Percentiles rank a stretch among this genome's conserved stretches.
Conservation (phyloP, 1,140 invertebrate genomes). For the Nebria ingens region DNA sequence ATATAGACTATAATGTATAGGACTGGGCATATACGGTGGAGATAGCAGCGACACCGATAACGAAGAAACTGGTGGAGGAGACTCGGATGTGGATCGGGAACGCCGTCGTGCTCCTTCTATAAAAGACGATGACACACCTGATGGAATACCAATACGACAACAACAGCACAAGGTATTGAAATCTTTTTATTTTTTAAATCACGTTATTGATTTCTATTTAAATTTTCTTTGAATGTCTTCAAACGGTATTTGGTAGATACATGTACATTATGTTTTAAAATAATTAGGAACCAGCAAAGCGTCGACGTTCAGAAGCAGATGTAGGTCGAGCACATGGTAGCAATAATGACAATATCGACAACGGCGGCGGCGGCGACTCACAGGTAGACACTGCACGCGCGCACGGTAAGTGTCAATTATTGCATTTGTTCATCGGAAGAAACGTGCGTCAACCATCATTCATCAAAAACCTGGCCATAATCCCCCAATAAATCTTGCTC, state of each 20-base stretch:
- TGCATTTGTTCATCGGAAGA: not conserved
- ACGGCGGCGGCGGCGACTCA: not conserved
- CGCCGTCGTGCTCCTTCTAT: not conserved
- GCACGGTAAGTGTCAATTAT: constrained; percentile 10
- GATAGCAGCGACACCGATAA: constrained; percentile 20
- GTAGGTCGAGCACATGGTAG: not conserved
- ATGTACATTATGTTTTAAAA: too few species aligned
- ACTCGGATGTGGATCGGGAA: not conserved
- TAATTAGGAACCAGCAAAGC: not conserved
- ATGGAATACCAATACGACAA: not conserved
- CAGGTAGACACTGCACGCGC: constrained; percentile 11
- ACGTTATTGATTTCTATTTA: not conserved
- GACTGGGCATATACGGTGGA: constrained; percentile 29
- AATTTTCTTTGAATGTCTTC: too few species aligned
- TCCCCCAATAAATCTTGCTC: too few species aligned
- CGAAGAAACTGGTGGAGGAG: constrained; percentile 16
- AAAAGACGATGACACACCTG: not conserved
- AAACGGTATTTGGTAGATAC: too few species aligned
- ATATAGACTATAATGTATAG: constrained; percentile 20
- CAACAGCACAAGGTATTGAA: not conserved
- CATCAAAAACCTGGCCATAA: too few species aligned
- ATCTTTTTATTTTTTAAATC: not conserved
- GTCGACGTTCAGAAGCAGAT: not conserved
- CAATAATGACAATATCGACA: not conserved
- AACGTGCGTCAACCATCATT: not conserved